Evolutionary conservation across 2,888 invertebrate genomes (phyloP).

Genomic region (Melanophora roralis): DNA sequence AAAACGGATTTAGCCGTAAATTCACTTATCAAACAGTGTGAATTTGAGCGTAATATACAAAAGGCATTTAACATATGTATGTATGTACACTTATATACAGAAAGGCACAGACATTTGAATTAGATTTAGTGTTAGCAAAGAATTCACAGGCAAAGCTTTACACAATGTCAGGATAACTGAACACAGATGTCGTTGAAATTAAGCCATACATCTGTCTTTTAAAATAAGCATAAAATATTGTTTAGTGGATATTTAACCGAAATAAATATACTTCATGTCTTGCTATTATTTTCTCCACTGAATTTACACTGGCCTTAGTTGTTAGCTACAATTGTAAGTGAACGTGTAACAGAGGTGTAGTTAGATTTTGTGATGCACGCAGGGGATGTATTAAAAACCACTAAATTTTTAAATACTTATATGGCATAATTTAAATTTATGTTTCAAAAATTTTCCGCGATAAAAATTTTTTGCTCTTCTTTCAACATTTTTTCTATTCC

Average conservation of each 20-base stretch:
- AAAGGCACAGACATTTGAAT: not conserved
- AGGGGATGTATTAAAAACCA: too few species aligned
- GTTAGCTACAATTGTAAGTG: not conserved
- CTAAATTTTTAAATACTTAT: too few species aligned
- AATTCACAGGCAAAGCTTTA: not conserved
- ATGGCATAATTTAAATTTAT: too few species aligned
- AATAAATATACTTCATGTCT: conserved; percentile 3
- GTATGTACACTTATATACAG: not conserved
- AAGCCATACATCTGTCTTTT: conserved; percentile 29
- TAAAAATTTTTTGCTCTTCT: too few species aligned
- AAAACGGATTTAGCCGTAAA: conserved; percentile 53
- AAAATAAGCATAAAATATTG: not conserved
- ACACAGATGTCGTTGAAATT: conserved; percentile 40
- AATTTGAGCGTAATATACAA: conserved; percentile 21
- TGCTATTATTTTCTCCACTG: not conserved
- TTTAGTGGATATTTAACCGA: conserved; percentile 12
- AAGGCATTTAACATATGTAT: not conserved
- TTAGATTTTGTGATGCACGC: too few species aligned
- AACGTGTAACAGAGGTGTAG: not conserved
- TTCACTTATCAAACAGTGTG: conserved; percentile 42
- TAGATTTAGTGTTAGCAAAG: conserved; percentile 21
- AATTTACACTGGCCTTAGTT: conserved; percentile 16
- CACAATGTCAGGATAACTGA: conserved; percentile 36
- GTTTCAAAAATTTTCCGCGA: too few species aligned
- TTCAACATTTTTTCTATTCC: too few species aligned